A percentile compares a stretch with the other conserved stretches of the same genome.
These are phyloP conservation scores for Diarsia dahlii DNA, from an alignment of 2,888 invertebrate genomes.

Conservation along the genomic window DNA sequence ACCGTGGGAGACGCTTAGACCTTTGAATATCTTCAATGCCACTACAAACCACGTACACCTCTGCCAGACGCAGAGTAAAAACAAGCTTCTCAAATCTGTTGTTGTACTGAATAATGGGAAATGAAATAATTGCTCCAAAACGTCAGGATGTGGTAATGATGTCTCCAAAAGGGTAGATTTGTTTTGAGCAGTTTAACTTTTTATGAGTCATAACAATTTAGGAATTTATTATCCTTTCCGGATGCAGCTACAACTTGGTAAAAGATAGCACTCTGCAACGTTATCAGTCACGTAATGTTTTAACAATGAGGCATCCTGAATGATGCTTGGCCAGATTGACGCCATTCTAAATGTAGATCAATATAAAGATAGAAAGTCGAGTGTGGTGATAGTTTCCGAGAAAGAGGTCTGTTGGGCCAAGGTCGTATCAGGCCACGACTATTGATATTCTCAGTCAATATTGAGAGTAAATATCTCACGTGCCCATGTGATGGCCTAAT, in stretches of 20 bases:
- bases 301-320: constrained; percentile 29
- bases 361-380: constrained; percentile 53
- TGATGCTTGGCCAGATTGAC: neutral
- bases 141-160: constrained; percentile 40
- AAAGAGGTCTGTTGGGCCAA: constrained; percentile 78
- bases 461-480: constrained; percentile 88
- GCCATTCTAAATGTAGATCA: constrained; percentile 20
- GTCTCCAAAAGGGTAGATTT: constrained; percentile 21
- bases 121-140: constrained; percentile 17
- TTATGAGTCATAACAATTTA: constrained; percentile 51
- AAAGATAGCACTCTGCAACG: neutral
- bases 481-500: constrained; percentile 85
- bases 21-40: constrained; percentile 68
- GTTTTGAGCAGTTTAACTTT: constrained; percentile 38
- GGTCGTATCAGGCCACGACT: constrained; percentile 82
- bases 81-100: neutral
- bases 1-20: constrained; percentile 87
- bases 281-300: constrained; percentile 24
- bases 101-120: constrained; percentile 6
- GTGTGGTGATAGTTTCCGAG: constrained; percentile 69
- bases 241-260: constrained; percentile 28
- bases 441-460: constrained; percentile 88
- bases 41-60: constrained; percentile 55
- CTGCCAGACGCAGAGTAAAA: constrained; percentile 41
- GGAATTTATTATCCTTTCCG: constrained; percentile 60